Conservation (phyloP, 2,113 vertebrate genomes). For the Oryzias celebensis region DNA sequence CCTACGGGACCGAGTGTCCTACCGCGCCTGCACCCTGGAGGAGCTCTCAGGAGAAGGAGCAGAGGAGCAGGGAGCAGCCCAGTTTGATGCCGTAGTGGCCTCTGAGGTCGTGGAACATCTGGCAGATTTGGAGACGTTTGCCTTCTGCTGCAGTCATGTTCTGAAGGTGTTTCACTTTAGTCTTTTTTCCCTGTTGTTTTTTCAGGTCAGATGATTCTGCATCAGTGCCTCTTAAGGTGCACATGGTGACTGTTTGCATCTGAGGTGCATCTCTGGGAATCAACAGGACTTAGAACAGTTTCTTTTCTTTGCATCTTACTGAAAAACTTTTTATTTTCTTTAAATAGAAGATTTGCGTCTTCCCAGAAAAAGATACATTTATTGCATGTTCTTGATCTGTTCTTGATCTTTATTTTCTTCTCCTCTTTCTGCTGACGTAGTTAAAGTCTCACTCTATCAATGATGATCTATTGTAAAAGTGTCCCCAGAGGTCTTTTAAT, state of each 20-base stretch:
- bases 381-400: too few relatives aligned
- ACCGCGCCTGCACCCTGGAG: constrained; percentile 85
- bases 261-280: constrained; percentile 13
- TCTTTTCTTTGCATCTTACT: too few relatives aligned
- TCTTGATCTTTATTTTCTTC: too few relatives aligned
- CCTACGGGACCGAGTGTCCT: constrained; percentile 79
- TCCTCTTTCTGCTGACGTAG: too few relatives aligned
- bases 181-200: constrained; percentile 24
- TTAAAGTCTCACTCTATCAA: too few relatives aligned
- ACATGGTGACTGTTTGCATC: constrained; percentile 22
- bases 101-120: constrained; percentile 98
- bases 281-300: too few relatives aligned
- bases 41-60: constrained; percentile 79
- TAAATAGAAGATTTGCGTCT: too few relatives aligned
- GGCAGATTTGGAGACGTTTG: constrained; percentile 86
- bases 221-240: not conserved
- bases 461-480: too few relatives aligned
- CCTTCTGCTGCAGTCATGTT: constrained; percentile 83
- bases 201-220: constrained; percentile 16
- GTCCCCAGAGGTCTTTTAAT: too few relatives aligned
- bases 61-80: constrained; percentile 17
- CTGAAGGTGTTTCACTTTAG: constrained; percentile 82
- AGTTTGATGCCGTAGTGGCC: constrained; percentile 89
- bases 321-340: too few relatives aligned
- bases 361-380: too few relatives aligned